Conservation (phyloP, 2,888 invertebrate genomes). For the Acleris laterana region DNA sequence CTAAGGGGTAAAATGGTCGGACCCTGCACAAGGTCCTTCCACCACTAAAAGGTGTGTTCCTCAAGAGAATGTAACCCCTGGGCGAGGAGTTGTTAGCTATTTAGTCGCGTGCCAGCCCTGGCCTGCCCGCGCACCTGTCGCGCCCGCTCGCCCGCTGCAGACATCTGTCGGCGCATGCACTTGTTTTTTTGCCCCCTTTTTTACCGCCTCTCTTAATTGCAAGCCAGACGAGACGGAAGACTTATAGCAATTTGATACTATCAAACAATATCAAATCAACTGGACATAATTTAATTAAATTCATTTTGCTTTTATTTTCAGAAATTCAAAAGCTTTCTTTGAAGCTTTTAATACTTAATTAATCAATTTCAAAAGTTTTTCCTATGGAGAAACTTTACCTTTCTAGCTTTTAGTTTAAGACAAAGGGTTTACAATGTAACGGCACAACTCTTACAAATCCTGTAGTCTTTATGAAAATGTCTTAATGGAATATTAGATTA, state of each 20-base stretch:
- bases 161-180: conserved; percentile 73
- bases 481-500: neutral
- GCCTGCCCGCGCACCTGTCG: conserved; percentile 68
- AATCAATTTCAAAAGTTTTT: conserved; percentile 19
- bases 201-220: conserved; percentile 61
- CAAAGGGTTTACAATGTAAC: conserved; percentile 17
- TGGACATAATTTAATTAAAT: neutral
- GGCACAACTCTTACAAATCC: conserved; percentile 10
- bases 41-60: too few species aligned
- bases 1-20: too few species aligned
- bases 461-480: conserved; percentile 1
- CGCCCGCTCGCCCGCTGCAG: conserved; percentile 72
- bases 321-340: neutral
- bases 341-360: conserved; percentile 9
- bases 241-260: conserved; percentile 55
- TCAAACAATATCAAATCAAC: conserved; percentile 8
- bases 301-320: neutral
- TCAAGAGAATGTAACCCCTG: neutral
- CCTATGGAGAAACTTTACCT: conserved; percentile 10
- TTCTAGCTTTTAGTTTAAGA: conserved; percentile 23
- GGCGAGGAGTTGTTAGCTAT: neutral
- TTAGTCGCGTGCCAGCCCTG: conserved; percentile 56
- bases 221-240: conserved; percentile 54
- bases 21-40: too few species aligned
- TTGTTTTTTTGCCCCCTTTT: conserved; percentile 57